Evolutionary conservation across 2,888 invertebrate genomes (phyloP), one percentile per base, ranked within the genome.

Genomic region (Falcaria lacertinaria): DNA sequence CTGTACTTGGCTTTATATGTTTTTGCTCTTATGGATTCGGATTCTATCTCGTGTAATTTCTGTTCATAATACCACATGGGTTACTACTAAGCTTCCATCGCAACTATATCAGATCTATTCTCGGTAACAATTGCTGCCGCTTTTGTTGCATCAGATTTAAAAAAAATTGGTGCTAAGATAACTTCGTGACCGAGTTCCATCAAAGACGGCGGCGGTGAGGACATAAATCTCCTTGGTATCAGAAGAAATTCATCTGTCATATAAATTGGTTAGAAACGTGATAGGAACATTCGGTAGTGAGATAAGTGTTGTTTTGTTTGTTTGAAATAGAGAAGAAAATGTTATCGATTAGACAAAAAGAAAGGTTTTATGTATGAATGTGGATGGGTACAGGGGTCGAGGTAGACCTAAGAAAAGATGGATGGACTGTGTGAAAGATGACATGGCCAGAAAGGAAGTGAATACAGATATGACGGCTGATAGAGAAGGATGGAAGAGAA

Each of bases 141-240:
- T 57, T 68, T 61, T 58, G 58, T 58, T 57, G 49, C 43, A 33
- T 48, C 43, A 56, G 47, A 51, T 61, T 49, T 69, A 69, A 66
- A 69, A 74, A 77, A 70, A 59, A 56, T 62, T 51, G 63, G 60
- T 57, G 59, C 61, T 28, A 37, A 64, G 73, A 75, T 76, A 74
- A 66, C 64, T 70, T 63, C 69, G 72, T 78, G 80, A 79, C 81
- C 73, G 65, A 74, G 66, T 72, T 77, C 63, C 75, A 75, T 69
- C 76, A 68, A 67, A 67, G 66, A 52, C 57, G 63, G 69, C 67
- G 54, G 59, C 69, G 57, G 51, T 63, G 58, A 66, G 57, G 55
- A 59, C 65, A 64, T 82, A 82, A 81, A 80, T 80, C 70, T 74
- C 65, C 47, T 54, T 58, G 44, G 62, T 80, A 81, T 81, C 79